Evolutionary conservation across 2,888 invertebrate species (phyloP).

Genomic region (Stictocephala bisonia): DNA sequence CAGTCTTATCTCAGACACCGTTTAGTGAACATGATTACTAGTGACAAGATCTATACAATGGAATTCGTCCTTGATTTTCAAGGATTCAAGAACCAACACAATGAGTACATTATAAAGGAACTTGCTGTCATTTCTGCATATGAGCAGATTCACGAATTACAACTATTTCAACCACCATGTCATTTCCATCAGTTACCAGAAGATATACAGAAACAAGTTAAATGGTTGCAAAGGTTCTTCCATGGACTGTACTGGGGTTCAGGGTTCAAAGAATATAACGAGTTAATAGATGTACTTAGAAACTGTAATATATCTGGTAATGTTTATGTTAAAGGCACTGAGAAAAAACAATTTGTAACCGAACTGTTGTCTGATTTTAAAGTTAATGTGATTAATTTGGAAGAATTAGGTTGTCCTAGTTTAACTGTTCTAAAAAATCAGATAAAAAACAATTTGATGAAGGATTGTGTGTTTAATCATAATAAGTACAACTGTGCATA

Average conservation of each 20-base stretch:
- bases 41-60: no score
- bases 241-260: constrained; percentile 5
- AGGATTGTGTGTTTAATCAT: constrained; percentile 5
- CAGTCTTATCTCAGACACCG: no score
- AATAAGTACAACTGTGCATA: background rate
- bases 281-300: constrained; percentile 3
- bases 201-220: constrained; percentile 15
- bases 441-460: background rate
- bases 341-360: background rate
- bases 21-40: no score
- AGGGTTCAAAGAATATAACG: background rate
- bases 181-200: no score
- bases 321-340: constrained; percentile 1
- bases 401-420: background rate
- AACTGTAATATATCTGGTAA: background rate
- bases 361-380: background rate
- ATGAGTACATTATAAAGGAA: constrained; percentile 16
- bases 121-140: background rate
- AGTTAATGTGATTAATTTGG: constrained; percentile 10
- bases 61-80: constrained; percentile 6
- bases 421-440: background rate
- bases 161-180: constrained; percentile 10
- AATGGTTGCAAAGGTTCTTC: background rate
- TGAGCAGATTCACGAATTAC: background rate
- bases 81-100: background rate